phyloP scores from a whole-genome alignment of 2,888 invertebrate genomes.

The Scelioninae gen. 1 region DNA sequence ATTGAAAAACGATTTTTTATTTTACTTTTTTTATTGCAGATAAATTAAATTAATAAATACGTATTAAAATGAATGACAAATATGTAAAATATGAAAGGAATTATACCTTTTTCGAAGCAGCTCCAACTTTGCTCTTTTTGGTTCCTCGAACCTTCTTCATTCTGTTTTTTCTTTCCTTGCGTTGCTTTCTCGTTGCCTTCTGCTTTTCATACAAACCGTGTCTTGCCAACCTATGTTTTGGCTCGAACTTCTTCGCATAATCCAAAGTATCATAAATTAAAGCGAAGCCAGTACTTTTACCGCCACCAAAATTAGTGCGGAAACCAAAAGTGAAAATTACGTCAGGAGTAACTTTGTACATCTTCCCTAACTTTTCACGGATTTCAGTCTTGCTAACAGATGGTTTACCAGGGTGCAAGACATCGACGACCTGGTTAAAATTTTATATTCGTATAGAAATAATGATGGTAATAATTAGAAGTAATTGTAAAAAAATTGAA shows the following conservation, averaged over 20 bases:
- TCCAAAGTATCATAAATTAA: slow-evolving; percentile 98
- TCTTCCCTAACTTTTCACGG: slow-evolving; percentile 97
- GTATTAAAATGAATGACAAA: too few species aligned
- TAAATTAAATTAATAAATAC: too few species aligned
- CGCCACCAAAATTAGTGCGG: slow-evolving; percentile 99
- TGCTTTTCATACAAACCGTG: slow-evolving; percentile 97
- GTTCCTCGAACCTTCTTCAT: slow-evolving; percentile 99
- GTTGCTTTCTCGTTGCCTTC: slow-evolving; percentile 98
- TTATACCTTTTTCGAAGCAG: slow-evolving; percentile 92
- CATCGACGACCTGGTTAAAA: slow-evolving; percentile 90
- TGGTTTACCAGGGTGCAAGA: slow-evolving; percentile 97
- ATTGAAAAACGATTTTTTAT: too few species aligned
- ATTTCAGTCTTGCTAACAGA: slow-evolving; percentile 99
- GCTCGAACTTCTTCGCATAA: slow-evolving; percentile 99
- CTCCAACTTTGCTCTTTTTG: slow-evolving; percentile 98
- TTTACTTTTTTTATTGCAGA: too few species aligned
- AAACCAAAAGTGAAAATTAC: slow-evolving; percentile 98
- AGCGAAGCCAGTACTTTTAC: slow-evolving; percentile 98
- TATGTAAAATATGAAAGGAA: not conserved
- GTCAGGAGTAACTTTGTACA: slow-evolving; percentile 99
- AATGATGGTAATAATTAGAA: too few species aligned
- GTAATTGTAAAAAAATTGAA: not conserved
- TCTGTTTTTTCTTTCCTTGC: slow-evolving; percentile 99
- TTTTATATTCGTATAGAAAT: too few species aligned
- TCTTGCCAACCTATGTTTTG: slow-evolving; percentile 97